Evolutionary conservation across 2,113 vertebrate genomes (phyloP), one percentile per base, ranked within the genome.

Genomic region (Lagopus muta): DNA sequence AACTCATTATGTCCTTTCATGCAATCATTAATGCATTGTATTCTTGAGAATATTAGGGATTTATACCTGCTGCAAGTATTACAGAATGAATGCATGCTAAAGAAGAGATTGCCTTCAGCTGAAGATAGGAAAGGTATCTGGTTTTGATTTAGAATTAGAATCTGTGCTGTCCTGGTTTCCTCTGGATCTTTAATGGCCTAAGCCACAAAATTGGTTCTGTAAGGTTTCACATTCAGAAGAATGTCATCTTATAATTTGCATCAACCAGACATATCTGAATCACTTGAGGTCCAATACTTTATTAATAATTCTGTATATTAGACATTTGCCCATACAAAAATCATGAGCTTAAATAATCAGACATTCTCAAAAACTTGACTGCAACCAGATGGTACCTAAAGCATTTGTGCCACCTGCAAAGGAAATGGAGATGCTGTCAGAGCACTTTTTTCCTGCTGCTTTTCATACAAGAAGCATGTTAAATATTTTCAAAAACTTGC

Each of bases 401-500:
- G 92, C 85, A 34, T 75, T 48, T 84, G 20, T 16, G 13, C 1
- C 11, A 91, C 73, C 17, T 77, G 70, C 76, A 64, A 86, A 90
- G 77, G 27, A 82, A 70, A n/a, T 69, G 28, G 79, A 14, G 28
- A 71, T 78, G 12, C 3, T 57, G 19, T 12, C 61, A 5, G 10
- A 81, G 14, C 13, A 10, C 45, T 14, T 48, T 24, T 78, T 91
- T 70, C 64, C n/a, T 80, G 32, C 36, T 93, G 43, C 12, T 65
- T 25, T 73, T 84, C 47, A 66, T 28, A 50, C 52, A 77, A 67
- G 65, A 8, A 92, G 47, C 54, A 74, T 3, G 55, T 40, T 90
- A 91, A 81, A 18, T 76, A 16, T 38, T 94, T 89, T 93, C 62
- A 61, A 94, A 78, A 73, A 82, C 47, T 62, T 93, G 66, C 24